Conservation (phyloP, 2,888 invertebrate species). For the Elaeidobius kamerunicus region DNA sequence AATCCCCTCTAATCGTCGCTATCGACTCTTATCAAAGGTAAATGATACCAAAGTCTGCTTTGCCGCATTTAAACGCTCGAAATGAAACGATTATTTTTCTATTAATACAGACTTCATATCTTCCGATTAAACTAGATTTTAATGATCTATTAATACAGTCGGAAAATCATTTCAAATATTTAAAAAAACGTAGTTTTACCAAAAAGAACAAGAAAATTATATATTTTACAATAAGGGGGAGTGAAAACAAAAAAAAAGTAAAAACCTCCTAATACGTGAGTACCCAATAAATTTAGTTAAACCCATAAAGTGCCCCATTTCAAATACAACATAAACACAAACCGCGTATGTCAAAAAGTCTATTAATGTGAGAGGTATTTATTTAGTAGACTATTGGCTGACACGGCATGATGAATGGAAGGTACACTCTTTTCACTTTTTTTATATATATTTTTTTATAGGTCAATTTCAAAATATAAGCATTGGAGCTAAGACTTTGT, state of each 20-base stretch:
- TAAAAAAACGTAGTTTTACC: not conserved
- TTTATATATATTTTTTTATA: too few species aligned
- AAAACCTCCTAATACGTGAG: too few species aligned
- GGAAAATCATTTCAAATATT: not conserved
- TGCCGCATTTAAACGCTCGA: slow-evolving; percentile 21
- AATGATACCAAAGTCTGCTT: slow-evolving; percentile 27
- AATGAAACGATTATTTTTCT: slow-evolving; percentile 8
- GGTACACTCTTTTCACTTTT: not conserved
- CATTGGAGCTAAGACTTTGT: too few species aligned
- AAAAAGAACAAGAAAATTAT: too few species aligned
- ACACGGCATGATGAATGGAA: not conserved
- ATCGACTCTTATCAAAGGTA: slow-evolving; percentile 38
- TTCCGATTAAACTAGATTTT: slow-evolving; percentile 2
- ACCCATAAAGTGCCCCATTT: too few species aligned
- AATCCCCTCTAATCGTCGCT: slow-evolving; percentile 44
- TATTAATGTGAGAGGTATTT: not conserved
- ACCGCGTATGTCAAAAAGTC: not conserved
- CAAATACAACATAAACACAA: not conserved
- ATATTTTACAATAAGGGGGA: too few species aligned
- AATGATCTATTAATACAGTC: slow-evolving; percentile 4
- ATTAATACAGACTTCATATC: slow-evolving; percentile 4
- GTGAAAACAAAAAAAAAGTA: too few species aligned
- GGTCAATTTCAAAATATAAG: too few species aligned
- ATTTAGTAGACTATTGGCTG: not conserved
- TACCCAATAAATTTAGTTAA: too few species aligned